phyloP scores from a whole-genome alignment of 2,113 vertebrate species.

The Gallinago undulata region DNA sequence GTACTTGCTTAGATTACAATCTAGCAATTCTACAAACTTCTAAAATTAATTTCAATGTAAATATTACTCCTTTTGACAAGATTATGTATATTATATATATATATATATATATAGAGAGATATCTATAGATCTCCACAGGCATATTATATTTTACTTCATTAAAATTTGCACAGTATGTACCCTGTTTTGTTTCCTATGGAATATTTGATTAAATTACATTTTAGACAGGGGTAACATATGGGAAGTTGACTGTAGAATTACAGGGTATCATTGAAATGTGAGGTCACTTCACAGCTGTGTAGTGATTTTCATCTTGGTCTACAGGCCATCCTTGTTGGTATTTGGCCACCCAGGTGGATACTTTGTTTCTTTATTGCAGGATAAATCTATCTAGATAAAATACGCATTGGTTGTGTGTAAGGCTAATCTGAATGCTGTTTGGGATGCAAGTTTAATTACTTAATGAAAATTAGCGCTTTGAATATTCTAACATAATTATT shows the following conservation, averaged over 20 bases:
- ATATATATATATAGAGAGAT: background rate
- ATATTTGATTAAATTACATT: slow-evolving; percentile 3
- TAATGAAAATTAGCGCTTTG: slow-evolving; percentile 6
- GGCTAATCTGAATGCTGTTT: background rate
- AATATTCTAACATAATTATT: slow-evolving; percentile 2
- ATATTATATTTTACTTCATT: background rate
- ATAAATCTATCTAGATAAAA: background rate
- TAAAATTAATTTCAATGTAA: slow-evolving; percentile 29
- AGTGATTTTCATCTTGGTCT: background rate
- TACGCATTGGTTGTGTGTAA: background rate
- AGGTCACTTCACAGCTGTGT: background rate
- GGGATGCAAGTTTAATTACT: background rate
- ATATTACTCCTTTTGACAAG: background rate
- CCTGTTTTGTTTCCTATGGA: background rate
- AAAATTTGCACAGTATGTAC: background rate
- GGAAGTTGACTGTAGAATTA: background rate
- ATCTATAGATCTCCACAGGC: background rate
- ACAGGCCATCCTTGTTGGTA: background rate
- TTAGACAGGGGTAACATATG: background rate
- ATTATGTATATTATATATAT: background rate
- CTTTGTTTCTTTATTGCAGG: background rate
- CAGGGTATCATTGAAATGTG: background rate
- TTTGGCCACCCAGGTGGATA: background rate
- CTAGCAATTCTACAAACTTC: background rate
- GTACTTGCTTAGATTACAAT: background rate